These are phyloP conservation scores for Teinopalpus imperialis DNA, from an alignment of 2,888 invertebrate species.

Conservation along the genomic window DNA sequence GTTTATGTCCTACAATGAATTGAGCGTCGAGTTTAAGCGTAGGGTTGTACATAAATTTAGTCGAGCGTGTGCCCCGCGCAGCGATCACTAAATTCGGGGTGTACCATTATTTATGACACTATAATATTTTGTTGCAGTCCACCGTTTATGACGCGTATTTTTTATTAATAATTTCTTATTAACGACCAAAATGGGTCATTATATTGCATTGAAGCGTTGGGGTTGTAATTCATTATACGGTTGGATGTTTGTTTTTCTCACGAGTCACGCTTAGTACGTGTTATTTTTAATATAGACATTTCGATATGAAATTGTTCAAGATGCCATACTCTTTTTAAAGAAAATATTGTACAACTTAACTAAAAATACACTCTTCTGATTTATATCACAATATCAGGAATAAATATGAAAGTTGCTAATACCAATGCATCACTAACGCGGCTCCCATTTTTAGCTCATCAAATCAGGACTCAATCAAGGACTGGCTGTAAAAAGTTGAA, in stretches of 20 bases:
- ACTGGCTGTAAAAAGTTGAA: too few relatives aligned
- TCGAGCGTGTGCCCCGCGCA: slow-evolving; percentile 65
- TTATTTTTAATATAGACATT: too few relatives aligned
- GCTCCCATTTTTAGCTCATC: too few relatives aligned
- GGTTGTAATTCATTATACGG: slow-evolving; percentile 64
- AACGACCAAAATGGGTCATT: slow-evolving; percentile 69
- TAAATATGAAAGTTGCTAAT: too few relatives aligned
- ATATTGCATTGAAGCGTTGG: slow-evolving; percentile 65
- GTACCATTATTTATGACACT: slow-evolving; percentile 78
- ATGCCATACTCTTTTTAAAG: too few relatives aligned
- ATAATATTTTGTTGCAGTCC: slow-evolving; percentile 77
- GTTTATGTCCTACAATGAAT: slow-evolving; percentile 68
- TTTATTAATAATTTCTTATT: slow-evolving; percentile 75
- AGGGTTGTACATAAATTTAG: slow-evolving; percentile 69
- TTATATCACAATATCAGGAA: too few relatives aligned
- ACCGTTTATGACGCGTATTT: slow-evolving; percentile 65
- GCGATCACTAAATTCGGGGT: slow-evolving; percentile 72
- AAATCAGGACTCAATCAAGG: too few relatives aligned
- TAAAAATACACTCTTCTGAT: too few relatives aligned
- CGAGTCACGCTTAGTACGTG: slow-evolving; percentile 41
- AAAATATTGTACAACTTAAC: too few relatives aligned
- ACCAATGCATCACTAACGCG: too few relatives aligned
- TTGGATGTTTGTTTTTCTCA: slow-evolving; percentile 74
- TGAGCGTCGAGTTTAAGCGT: slow-evolving; percentile 73
- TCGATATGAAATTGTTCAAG: too few relatives aligned